phyloP scores from a whole-genome alignment of 2,888 invertebrate genomes.

The Teleogryllus oceanicus region DNA sequence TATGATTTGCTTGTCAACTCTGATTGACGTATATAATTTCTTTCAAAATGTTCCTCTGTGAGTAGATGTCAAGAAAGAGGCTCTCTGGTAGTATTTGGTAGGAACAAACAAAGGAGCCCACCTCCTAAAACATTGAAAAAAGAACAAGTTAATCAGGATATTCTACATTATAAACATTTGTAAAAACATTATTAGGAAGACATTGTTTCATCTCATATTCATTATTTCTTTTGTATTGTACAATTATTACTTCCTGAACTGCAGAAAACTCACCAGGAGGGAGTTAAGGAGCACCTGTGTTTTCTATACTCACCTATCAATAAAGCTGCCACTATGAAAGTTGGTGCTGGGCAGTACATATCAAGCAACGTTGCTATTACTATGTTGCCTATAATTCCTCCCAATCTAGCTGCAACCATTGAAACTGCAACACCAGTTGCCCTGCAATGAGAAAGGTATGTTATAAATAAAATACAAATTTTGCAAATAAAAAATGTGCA shows the following conservation, averaged over 20 bases:
- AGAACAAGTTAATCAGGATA: no score
- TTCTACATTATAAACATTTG: no score
- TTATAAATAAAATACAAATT: background rate
- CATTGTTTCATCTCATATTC: no score
- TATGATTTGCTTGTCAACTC: no score
- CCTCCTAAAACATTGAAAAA: slow-evolving; percentile 54
- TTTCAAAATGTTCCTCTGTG: no score
- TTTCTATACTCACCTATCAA: slow-evolving; percentile 56
- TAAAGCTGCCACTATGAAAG: slow-evolving; percentile 82
- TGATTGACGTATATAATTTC: no score
- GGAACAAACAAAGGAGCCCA: slow-evolving; percentile 79
- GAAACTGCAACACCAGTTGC: slow-evolving; percentile 89
- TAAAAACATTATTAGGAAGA: no score
- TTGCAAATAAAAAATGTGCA: background rate
- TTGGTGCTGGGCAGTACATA: slow-evolving; percentile 85
- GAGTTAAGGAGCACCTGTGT: background rate
- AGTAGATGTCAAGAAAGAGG: slow-evolving; percentile 56
- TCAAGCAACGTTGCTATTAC: slow-evolving; percentile 85
- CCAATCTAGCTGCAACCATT: slow-evolving; percentile 84
- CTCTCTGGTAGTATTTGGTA: slow-evolving; percentile 85
- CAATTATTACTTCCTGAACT: no score
- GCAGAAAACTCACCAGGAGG: no score
- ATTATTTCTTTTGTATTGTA: no score
- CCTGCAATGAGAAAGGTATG: slow-evolving; percentile 49
- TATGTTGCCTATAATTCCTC: slow-evolving; percentile 83